Base-by-base conservation (phyloP, 1,140 invertebrate species). In the Chionoecetes opilio region DNA sequence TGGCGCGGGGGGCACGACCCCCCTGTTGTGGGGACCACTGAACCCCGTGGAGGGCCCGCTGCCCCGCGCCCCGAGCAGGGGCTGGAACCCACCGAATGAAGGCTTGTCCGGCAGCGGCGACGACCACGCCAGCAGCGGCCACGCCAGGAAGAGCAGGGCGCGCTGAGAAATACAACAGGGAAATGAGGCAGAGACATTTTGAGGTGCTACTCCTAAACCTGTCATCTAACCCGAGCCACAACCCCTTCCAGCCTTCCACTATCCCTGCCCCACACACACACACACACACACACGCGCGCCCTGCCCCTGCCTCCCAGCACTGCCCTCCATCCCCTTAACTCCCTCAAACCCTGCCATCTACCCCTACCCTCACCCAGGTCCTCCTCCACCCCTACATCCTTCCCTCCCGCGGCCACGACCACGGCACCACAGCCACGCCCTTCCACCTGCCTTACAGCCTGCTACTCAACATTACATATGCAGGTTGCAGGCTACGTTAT, bases 41-140 rank as follows among this genome's bases (percentile, higher is more conserved):
- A 84, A 86, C 21, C 93, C 91, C 37, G 93, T 38, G 5, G 95
- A 82, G 9, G 93, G 93, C 3, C 93, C 93, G 31, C 46, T 41
- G 5, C 93, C 95, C 21, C 95, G 41, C 6, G 82, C 82, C 0
- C 89, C 93, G 0, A 46, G 89, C 11, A 96, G n/a, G 9, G 95
- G 95, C 88, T 85, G 84, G 95, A 96, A 96, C 9, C 95, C 95
- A 0, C 88, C 87, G 9, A 85, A 46, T n/a, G 75, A 41, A 21
- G 82, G 94, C 29, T 88, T 53, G 46, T 94, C 93, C 9, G 93
- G 93, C n/a, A 88, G 41, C 38, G 93, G 63, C 53, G 34, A 31
- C 9, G 87, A 90, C 35, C 35, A 89, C 32, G 46, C 93, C 2
- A 82, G 86, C 34, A 35, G 35, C 35, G 32, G 41, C 0, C 34